Evolutionary conservation across 2,797 vertebrate species (phyloP), one percentile per base, ranked within the genome.

Genomic region (Lagodon rhomboides): DNA sequence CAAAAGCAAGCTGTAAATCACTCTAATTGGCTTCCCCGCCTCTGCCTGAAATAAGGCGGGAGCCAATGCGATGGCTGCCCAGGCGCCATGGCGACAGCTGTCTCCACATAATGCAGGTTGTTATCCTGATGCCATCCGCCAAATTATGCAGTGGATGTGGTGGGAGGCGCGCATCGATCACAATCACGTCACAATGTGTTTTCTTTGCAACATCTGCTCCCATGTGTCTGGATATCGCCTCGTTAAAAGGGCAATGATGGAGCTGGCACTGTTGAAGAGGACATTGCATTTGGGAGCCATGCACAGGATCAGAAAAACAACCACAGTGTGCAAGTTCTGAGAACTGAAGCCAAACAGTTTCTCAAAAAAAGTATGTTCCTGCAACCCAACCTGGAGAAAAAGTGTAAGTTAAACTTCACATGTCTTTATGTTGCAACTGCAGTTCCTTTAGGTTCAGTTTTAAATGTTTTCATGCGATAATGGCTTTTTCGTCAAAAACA

Each of bases 201-300:
- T 93, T 91, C 93, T 82, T 93, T 90, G 89, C 90, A 93, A 90
- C 93, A 93, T 94, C 93, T 94, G 93, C 93, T 93, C 88, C 89
- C 84, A 41, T 88, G 91, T 88, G 89, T 89, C 79, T 86, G 89
- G 83, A 89, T 91, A 87, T 90, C 85, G 80, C 89, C 92, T 93
- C 86, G 83, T 94, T 94, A 94, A 88, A 90, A 87, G 90, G 91
- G 83, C 86, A 85, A 81, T 76, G 87, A 89, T 85, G 77, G 84
- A 88, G 84, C 87, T 80, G 87, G 83, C 77, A 12, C 59, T 54
- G 73, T 15, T 46, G 88, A 80, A 68, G 85, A 79, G 82, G 80
- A 77, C 75, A 62, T 46, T 66, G 74, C 77, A 46, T 85, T 85
- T 54, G 47, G 77, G 78, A 80, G 81, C 27, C 70, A 59, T 68